Evolutionary conservation across 2,888 invertebrate species (phyloP), one percentile per base, ranked within the genome.

Genomic region (Vesta saturnalis): DNA sequence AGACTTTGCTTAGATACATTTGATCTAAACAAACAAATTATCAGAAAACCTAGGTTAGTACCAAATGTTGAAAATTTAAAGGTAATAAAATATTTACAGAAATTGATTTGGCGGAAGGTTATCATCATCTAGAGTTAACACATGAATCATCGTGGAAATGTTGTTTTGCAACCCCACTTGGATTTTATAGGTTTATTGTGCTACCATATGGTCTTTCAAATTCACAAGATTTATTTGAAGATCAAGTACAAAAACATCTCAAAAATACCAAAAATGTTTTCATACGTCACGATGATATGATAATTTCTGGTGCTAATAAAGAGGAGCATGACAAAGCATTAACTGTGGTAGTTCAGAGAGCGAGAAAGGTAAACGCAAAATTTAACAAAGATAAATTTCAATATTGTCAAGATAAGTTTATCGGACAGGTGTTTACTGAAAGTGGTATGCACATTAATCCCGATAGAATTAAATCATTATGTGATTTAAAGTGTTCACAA

Each of bases 161-260:
- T 67, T 73, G 72, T 57, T 47, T 47, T 15, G 14, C 47, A 14
- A 47, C 47, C 15, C 47, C 15, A n/a, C 15, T 15, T 3, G 15
- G 15, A 1, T n/a, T 43, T 6, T 43, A 43, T 12, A 43, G 12
- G 14, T 43, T n/a, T 10, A 43, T 12, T 10, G 57, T 57, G 15
- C 16, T 72, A 14, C 72, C 70, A 15, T 74, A 73, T 57, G 73
- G 73, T 19, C 69, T 73, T 54, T 70, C 69, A 35, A 69, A 71
- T 60, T 69, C 74, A n/a, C 72, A 72, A 59, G 73, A 75, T 30
- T 23, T 72, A 30, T 75, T 75, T 61, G 63, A 72, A 54, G 73
- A 73, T 14, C 49, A 64, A 14, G 60, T 72, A 14, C 64, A 70
- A 60, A 68, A 71, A 66, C n/a, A 66, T 65, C 72, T 75, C 60